phyloP scores from a whole-genome alignment of 2,888 invertebrate species.

The Bellardia bayeri region DNA sequence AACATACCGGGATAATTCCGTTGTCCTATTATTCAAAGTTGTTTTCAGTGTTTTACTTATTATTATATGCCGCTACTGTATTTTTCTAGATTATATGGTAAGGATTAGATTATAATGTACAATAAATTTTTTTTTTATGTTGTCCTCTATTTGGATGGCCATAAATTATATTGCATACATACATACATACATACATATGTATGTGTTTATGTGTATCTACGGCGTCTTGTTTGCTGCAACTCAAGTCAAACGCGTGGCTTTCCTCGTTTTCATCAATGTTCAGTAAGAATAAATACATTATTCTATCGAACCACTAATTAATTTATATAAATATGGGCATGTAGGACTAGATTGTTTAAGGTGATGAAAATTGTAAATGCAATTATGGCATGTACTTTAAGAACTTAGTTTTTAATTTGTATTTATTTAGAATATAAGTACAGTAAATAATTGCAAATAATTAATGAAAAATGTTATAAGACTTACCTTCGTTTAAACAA shows the following conservation, averaged over 20 bases:
- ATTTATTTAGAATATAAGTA: too few species aligned
- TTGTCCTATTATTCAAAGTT: not conserved
- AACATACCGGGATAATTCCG: too few species aligned
- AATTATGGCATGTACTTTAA: too few species aligned
- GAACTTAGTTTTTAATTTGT: too few species aligned
- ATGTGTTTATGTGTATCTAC: not conserved
- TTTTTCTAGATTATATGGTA: not conserved
- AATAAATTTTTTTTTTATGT: conserved; percentile 16
- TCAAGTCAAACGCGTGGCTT: conserved; percentile 49
- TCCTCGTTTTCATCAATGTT: conserved; percentile 17
- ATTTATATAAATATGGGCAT: not conserved
- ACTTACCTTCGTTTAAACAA: too few species aligned
- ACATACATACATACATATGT: conserved; percentile 34
- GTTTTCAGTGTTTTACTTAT: not conserved
- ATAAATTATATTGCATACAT: conserved; percentile 56
- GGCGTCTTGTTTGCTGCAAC: not conserved
- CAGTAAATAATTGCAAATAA: too few species aligned
- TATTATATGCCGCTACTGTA: not conserved
- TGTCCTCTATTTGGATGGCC: conserved; percentile 27
- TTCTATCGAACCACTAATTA: conserved; percentile 29
- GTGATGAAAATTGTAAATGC: too few species aligned
- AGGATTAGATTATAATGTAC: conserved; percentile 16
- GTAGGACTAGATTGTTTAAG: not conserved
- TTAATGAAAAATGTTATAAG: too few species aligned
- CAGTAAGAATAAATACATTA: not conserved